These are phyloP conservation scores for Sinonovacula constricta DNA, from an alignment of 1,140 invertebrate species.

Conservation along the genomic window DNA sequence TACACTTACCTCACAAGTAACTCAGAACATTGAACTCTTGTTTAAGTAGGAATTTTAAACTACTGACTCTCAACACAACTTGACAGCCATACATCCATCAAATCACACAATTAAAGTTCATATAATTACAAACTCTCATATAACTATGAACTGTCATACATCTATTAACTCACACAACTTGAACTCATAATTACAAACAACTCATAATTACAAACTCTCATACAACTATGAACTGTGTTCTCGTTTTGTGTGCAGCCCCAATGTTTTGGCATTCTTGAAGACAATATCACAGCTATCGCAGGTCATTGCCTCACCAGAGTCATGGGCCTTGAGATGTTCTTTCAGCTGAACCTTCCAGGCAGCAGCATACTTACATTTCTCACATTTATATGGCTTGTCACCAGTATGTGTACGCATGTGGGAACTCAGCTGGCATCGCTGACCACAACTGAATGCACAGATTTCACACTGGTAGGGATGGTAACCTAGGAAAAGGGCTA, in stretches of 20 bases:
- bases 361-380: conserved; percentile 44
- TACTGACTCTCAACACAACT: too few species aligned
- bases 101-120: too few species aligned
- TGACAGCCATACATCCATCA: too few species aligned
- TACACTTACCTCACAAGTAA: too few species aligned
- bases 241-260: conserved; percentile 36
- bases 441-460: conserved; percentile 45
- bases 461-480: conserved; percentile 37
- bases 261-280: conserved; percentile 35
- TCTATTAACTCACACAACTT: too few species aligned
- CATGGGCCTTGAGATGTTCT: conserved; percentile 26
- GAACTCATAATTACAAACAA: too few species aligned
- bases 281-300: conserved; percentile 34
- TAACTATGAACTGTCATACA: too few species aligned
- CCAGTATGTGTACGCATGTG: conserved; percentile 52
- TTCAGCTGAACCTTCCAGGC: conserved; percentile 56
- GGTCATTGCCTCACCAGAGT: background rate
- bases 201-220: too few species aligned
- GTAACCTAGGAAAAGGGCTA: conserved; percentile 26
- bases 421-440: conserved; percentile 37
- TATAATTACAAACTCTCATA: too few species aligned
- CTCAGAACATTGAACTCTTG: too few species aligned
- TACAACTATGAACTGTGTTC: too few species aligned
- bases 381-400: conserved; percentile 50
- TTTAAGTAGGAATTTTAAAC: too few species aligned